phyloP scores from a whole-genome alignment of 2,888 invertebrate species.

The Pammene aurita region DNA sequence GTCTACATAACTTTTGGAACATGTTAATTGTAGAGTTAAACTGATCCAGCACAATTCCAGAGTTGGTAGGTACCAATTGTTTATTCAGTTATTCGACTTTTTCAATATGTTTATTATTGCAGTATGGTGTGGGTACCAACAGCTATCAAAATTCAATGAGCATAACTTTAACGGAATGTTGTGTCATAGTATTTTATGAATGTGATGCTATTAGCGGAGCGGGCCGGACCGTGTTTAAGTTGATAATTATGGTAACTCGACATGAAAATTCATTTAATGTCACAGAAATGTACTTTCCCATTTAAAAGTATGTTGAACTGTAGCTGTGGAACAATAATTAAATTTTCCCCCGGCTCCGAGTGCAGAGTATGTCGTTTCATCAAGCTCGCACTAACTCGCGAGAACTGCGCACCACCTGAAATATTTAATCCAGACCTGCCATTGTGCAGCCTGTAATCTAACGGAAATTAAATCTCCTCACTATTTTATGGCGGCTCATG shows the following conservation, averaged over 20 bases:
- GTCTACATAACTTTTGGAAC: not conserved
- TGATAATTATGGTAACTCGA: slow-evolving; percentile 66
- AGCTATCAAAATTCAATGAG: slow-evolving; percentile 35
- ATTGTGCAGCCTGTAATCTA: slow-evolving; percentile 65
- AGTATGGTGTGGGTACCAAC: slow-evolving; percentile 5
- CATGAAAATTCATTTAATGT: slow-evolving; percentile 72
- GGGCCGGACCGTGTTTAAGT: slow-evolving; percentile 33
- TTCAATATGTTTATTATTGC: slow-evolving; percentile 21
- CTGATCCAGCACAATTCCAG: not conserved
- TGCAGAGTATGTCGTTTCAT: slow-evolving; percentile 74
- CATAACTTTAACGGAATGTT: slow-evolving; percentile 33
- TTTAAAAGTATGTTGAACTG: slow-evolving; percentile 77
- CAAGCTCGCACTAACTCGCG: slow-evolving; percentile 73
- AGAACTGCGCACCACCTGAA: slow-evolving; percentile 69
- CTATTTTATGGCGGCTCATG: slow-evolving; percentile 42
- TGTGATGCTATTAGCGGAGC: slow-evolving; percentile 33
- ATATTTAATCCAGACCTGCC: slow-evolving; percentile 73
- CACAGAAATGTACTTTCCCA: slow-evolving; percentile 69
- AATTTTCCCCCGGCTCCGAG: slow-evolving; percentile 73
- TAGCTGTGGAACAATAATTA: slow-evolving; percentile 77
- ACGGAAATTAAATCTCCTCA: slow-evolving; percentile 69
- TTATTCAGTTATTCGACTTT: slow-evolving; percentile 12
- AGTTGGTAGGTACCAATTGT: not conserved
- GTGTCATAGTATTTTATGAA: slow-evolving; percentile 35
- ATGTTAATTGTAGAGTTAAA: not conserved